Percentiles rank a stretch among this genome's conserved stretches.
These are phyloP conservation scores for Drosophila nigrodunni DNA, from an alignment of 1,140 invertebrate species.

Conservation along the genomic window DNA sequence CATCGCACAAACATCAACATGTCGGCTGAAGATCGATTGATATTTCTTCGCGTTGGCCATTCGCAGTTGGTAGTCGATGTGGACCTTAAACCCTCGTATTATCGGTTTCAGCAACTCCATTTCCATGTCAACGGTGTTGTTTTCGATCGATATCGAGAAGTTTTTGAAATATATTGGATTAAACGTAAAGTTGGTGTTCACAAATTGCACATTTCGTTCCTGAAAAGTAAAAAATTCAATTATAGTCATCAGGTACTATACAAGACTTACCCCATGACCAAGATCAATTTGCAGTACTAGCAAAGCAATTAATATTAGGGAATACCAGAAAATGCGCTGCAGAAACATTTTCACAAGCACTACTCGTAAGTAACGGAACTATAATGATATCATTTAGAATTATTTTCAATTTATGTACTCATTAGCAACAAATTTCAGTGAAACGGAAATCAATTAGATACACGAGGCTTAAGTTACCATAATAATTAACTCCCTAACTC, in stretches of 20 bases:
- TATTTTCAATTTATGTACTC: conserved; percentile 1
- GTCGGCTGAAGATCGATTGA: conserved; percentile 61
- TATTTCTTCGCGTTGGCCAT: conserved; percentile 67
- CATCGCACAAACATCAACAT: conserved; percentile 60
- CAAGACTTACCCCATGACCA: conserved; percentile 13
- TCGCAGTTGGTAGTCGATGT: conserved; percentile 65
- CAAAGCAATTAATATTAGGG: not conserved
- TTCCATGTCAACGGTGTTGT: conserved; percentile 58
- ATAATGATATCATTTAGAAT: not conserved
- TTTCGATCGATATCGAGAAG: conserved; percentile 36
- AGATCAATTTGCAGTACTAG: not conserved
- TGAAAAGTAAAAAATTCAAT: conserved; percentile 10
- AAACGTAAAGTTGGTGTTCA: conserved; percentile 30
- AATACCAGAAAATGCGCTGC: not conserved
- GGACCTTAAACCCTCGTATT: conserved; percentile 54
- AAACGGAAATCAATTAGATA: not conserved
- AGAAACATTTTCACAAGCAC: not conserved
- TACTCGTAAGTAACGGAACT: not conserved
- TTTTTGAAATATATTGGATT: conserved; percentile 66
- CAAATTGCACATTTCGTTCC: conserved; percentile 58
- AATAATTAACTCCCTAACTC: not conserved
- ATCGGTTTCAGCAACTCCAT: conserved; percentile 55
- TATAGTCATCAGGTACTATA: not conserved
- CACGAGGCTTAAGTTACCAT: not conserved
- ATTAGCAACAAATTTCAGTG: conserved; percentile 30